Evolutionary conservation across 1,140 invertebrate species (phyloP).

Genomic region (Panonychus citri): DNA sequence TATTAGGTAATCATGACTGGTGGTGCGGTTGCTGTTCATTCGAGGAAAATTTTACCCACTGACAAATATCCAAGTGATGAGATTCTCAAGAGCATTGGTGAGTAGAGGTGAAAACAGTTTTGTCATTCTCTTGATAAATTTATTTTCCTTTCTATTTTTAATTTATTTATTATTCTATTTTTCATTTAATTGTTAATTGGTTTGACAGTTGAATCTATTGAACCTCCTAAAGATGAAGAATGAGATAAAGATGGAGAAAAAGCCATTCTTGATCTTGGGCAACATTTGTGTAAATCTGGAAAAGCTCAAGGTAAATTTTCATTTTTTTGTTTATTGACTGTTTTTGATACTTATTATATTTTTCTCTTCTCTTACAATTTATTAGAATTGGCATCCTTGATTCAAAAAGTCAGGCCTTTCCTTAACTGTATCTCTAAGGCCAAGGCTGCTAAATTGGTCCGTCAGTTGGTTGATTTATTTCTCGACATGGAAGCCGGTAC

Average conservation of each 20-base stretch:
- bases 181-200: too few species aligned
- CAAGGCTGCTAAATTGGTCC: constrained; percentile 91
- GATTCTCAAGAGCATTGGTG: too few species aligned
- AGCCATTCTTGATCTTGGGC: constrained; percentile 43
- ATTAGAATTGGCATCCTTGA: constrained; percentile 66
- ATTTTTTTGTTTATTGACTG: too few species aligned
- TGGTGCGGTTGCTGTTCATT: too few species aligned
- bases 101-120: too few species aligned
- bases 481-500: constrained; percentile 82
- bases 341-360: too few species aligned
- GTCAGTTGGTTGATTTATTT: constrained; percentile 88
- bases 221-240: background rate
- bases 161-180: too few species aligned
- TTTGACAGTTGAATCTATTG: background rate
- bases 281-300: constrained; percentile 49
- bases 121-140: too few species aligned
- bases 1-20: too few species aligned
- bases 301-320: constrained; percentile 10
- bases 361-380: constrained; percentile 1
- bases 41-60: too few species aligned
- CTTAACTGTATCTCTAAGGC: constrained; percentile 81
- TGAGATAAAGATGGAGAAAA: background rate
- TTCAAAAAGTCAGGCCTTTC: constrained; percentile 79
- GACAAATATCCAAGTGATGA: too few species aligned
- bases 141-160: too few species aligned